Percentiles rank a stretch among this genome's conserved stretches.
Evolutionary conservation across 2,113 vertebrate genomes (phyloP).

Genomic region (Pithys albifrons): DNA sequence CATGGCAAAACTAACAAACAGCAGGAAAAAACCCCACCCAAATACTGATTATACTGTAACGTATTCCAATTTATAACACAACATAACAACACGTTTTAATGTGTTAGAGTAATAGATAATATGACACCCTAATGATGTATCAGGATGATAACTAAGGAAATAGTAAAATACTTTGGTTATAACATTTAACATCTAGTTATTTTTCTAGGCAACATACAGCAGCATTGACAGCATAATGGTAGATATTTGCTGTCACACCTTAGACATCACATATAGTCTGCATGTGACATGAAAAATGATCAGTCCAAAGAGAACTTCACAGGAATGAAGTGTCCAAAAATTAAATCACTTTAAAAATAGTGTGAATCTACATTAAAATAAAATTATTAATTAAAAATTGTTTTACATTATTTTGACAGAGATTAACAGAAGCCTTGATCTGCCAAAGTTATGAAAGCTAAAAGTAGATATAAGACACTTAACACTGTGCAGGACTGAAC

Average conservation of each 20-base stretch:
- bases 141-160: neutral
- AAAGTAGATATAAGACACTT: neutral
- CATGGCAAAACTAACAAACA: neutral
- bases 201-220: neutral
- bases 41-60: neutral
- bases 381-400: neutral
- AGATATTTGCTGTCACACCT: neutral
- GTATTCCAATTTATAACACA: neutral
- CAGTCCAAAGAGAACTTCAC: neutral
- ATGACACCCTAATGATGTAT: neutral
- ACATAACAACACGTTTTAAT: neutral
- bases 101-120: neutral
- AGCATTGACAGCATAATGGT: neutral
- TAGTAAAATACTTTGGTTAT: neutral
- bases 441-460: neutral
- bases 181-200: neutral
- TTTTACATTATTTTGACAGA: neutral
- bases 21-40: fast-evolving
- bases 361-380: neutral
- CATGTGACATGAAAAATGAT: neutral
- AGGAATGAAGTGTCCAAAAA: neutral
- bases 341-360: neutral
- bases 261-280: neutral
- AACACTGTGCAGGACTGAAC: neutral
- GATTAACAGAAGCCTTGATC: neutral